Base-by-base conservation (phyloP, 2,797 vertebrate genomes). In the Neopelma chrysocephalum region DNA sequence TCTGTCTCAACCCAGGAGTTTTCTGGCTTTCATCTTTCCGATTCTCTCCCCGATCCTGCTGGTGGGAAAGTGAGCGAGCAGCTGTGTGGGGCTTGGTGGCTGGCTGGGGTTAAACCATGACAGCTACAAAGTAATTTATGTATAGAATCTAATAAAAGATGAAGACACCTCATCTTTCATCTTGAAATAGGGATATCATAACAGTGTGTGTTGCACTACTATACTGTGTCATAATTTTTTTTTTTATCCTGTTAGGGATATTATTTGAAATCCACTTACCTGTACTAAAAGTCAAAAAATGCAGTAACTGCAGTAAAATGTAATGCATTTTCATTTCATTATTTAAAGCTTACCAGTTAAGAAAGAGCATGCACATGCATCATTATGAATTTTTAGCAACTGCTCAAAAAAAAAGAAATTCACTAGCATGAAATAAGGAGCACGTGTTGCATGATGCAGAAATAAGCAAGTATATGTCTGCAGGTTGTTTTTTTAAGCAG, bases 301-400 rank as follows among this genome's bases (percentile, higher is more conserved):
- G 96, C 56, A 86, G 93, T 6, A 80, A 78, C 69, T 95, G 75
- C 75, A 97, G 97, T 87, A 94, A 20, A 97, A 96, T 48, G 34
- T 36, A 82, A 96, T 42, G 31, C 40, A 80, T 94, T 92, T 84
- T 92, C 64, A 80, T 82, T 90, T 94, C 66, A 94, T 51, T 88
- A 77, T 82, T 93, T 92, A 57, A 95, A 97, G 77, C 31, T 80
- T 61, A 79, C 83, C 62, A 94, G 73, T 88, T 90, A 95, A 88
- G 87, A 95, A 93, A 81, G 42, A 96, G 79, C 97, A 98, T 97
- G 97, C 97, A 97, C 97, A 97, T 98, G 97, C 98, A 96, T 79
- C 93, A 82, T 51, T 73, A 86, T 76, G 54, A 89, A 77, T 10
- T 78, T 90, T 82, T 83, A 97, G 94, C 76, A 70, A 95, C 29